phyloP scores from a whole-genome alignment of 2,113 vertebrate genomes.

The Jaculus jaculus region DNA sequence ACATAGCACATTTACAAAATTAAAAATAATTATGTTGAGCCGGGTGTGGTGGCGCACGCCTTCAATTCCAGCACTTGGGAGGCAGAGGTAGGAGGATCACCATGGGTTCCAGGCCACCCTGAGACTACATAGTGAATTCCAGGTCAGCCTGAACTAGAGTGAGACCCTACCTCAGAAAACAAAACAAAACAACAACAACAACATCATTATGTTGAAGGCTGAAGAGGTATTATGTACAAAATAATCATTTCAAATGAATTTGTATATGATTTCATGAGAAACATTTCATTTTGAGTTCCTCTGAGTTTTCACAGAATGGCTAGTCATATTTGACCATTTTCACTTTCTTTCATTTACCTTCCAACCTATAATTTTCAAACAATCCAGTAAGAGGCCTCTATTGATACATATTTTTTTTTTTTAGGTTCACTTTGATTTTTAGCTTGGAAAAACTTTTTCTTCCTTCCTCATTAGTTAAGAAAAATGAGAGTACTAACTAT shows the following conservation, averaged over 20 bases:
- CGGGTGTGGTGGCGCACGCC: too few relatives aligned
- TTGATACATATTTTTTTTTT: background rate
- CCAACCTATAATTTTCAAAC: background rate
- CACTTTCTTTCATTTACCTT: background rate
- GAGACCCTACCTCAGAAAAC: too few relatives aligned
- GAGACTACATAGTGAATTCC: too few relatives aligned
- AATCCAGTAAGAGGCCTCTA: background rate
- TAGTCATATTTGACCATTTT: background rate
- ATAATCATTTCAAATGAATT: background rate
- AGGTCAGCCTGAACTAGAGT: too few relatives aligned
- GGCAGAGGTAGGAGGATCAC: too few relatives aligned
- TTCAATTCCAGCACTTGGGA: too few relatives aligned
- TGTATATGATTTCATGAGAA: background rate
- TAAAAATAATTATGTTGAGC: too few relatives aligned
- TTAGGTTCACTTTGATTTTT: slow-evolving; percentile 32
- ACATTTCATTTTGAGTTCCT: background rate
- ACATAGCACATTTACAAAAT: background rate
- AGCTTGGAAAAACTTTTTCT: background rate
- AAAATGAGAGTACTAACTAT: background rate
- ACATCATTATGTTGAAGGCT: background rate
- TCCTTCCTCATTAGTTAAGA: background rate
- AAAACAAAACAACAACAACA: too few relatives aligned
- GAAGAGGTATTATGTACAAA: background rate
- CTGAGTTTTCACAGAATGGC: background rate
- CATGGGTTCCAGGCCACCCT: too few relatives aligned